phyloP scores from a whole-genome alignment of 1,140 invertebrate genomes.

The Thaumatotibia leucotreta region DNA sequence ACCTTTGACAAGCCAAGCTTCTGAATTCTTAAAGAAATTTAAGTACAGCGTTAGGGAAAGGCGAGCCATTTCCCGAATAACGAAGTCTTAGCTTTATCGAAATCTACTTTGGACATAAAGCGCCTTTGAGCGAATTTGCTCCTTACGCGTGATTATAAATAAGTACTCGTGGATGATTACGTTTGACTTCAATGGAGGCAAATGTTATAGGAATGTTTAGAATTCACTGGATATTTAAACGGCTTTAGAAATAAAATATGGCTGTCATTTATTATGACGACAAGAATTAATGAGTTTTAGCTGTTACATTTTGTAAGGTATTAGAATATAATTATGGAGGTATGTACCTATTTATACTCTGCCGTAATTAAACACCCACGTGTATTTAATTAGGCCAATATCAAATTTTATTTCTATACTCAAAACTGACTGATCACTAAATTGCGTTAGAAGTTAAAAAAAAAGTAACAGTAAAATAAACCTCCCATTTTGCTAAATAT shows the following conservation, averaged over 20 bases:
- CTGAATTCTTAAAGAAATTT: not conserved
- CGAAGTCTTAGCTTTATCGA: not conserved
- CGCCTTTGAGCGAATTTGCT: not conserved
- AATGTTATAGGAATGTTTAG: not conserved
- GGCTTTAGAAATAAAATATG: not conserved
- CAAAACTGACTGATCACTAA: no score
- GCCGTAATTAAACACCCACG: not conserved
- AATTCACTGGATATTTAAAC: not conserved
- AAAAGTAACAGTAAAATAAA: no score
- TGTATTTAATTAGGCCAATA: no score
- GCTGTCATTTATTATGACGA: not conserved
- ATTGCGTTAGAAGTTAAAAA: no score
- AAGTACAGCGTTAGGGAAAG: not conserved
- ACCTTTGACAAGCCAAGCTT: not conserved
- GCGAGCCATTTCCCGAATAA: not conserved
- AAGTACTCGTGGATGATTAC: not conserved
- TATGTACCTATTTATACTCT: not conserved
- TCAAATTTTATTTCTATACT: no score
- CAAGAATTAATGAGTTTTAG: not conserved
- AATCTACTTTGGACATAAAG: conserved; percentile 3
- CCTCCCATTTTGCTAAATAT: no score
- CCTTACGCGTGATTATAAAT: conserved; percentile 1
- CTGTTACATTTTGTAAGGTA: not conserved
- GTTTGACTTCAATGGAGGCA: not conserved
- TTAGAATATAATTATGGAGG: not conserved